Conservation (phyloP, 2,888 invertebrate species). For the Itoplectis maculator region DNA sequence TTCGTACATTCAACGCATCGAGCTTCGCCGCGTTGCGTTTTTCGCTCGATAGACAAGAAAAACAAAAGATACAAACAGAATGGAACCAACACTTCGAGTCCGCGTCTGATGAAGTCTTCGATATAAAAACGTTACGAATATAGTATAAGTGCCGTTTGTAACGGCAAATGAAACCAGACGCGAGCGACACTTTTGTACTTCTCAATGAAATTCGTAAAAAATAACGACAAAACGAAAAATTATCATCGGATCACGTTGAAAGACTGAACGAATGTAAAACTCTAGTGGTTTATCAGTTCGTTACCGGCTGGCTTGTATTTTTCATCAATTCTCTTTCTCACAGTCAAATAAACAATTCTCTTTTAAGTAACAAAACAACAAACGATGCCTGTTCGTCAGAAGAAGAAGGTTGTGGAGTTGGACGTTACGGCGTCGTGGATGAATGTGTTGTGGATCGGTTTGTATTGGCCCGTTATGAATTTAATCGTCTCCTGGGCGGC, state of each 20-base stretch:
- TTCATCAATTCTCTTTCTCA: slow-evolving; percentile 21
- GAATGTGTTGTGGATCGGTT: slow-evolving; percentile 97
- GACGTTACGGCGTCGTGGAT: slow-evolving; percentile 97
- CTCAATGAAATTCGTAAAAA: background rate
- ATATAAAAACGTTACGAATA: slow-evolving; percentile 20
- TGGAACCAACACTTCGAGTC: slow-evolving; percentile 18
- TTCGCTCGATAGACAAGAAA: background rate
- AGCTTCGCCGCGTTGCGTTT: slow-evolving; percentile 3
- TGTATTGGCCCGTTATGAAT: slow-evolving; percentile 97
- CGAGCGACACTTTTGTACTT: slow-evolving; percentile 21
- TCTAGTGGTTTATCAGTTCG: slow-evolving; percentile 22
- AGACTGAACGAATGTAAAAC: slow-evolving; percentile 8
- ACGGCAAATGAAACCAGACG: slow-evolving; percentile 20
- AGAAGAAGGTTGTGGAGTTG: slow-evolving; percentile 92
- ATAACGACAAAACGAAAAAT: background rate
- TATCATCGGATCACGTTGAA: slow-evolving; percentile 14
- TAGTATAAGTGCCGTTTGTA: slow-evolving; percentile 25
- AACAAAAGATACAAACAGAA: slow-evolving; percentile 18
- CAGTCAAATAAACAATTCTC: slow-evolving; percentile 52
- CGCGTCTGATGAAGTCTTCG: slow-evolving; percentile 23
- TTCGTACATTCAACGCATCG: slow-evolving; percentile 19
- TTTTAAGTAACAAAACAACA: slow-evolving; percentile 53
- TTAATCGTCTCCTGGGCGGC: slow-evolving; percentile 97
- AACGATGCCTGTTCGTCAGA: slow-evolving; percentile 85
- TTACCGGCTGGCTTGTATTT: slow-evolving; percentile 31